phyloP scores from a whole-genome alignment of 2,888 invertebrate genomes.

The Philereme vetulata region DNA sequence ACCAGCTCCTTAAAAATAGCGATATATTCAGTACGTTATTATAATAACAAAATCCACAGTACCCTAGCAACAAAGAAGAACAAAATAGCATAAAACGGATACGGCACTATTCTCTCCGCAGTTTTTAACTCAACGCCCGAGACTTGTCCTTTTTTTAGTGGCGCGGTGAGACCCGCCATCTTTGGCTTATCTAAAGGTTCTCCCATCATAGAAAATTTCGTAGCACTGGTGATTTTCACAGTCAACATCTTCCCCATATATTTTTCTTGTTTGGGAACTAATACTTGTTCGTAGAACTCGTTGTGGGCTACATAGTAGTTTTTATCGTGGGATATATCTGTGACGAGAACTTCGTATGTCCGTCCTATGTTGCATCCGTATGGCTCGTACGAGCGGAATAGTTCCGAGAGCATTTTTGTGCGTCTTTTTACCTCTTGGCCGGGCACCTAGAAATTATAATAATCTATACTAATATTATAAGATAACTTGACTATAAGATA shows the following conservation, averaged over 20 bases:
- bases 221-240: conserved; percentile 88
- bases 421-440: conserved; percentile 94
- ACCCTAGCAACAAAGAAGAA: conserved; percentile 71
- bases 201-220: conserved; percentile 92
- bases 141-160: conserved; percentile 81
- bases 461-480: too few species aligned
- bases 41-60: conserved; percentile 65
- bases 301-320: conserved; percentile 97
- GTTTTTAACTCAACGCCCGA: conserved; percentile 67
- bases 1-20: conserved; percentile 7
- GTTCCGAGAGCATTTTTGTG: conserved; percentile 93
- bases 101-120: conserved; percentile 52
- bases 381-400: conserved; percentile 95
- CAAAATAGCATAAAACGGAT: conserved; percentile 63
- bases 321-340: conserved; percentile 96
- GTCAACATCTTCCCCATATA: conserved; percentile 92
- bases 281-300: conserved; percentile 94
- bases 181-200: conserved; percentile 84
- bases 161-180: conserved; percentile 79
- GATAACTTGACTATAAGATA: too few species aligned
- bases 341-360: conserved; percentile 92
- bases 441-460: conserved; percentile 82
- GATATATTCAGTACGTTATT: too few species aligned
- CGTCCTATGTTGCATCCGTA: conserved; percentile 88
- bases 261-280: conserved; percentile 90